These are phyloP conservation scores for Cydia splendana DNA, from an alignment of 1,140 invertebrate species.

Conservation along the genomic window DNA sequence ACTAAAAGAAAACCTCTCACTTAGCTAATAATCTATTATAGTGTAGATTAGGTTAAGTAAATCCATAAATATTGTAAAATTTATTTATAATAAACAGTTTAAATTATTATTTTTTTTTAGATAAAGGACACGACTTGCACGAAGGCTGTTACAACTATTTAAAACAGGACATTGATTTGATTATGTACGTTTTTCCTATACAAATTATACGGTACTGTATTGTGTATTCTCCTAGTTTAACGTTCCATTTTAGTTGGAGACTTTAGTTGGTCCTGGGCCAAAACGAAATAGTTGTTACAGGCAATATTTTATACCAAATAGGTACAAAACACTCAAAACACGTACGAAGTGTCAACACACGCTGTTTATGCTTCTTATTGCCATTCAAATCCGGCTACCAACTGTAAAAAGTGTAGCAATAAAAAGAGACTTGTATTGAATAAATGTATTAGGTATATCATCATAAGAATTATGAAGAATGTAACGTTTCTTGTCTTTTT, in stretches of 20 bases:
- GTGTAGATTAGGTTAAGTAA: too few species aligned
- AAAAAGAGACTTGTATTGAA: slow-evolving; percentile 8
- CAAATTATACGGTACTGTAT: too few species aligned
- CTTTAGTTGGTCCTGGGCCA: not conserved
- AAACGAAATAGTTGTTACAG: not conserved
- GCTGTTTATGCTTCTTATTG: slow-evolving; percentile 15
- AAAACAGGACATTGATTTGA: too few species aligned
- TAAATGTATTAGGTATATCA: not conserved
- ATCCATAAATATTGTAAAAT: too few species aligned
- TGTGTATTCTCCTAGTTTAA: not conserved
- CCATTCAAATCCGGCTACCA: slow-evolving; percentile 1
- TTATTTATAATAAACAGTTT: too few species aligned
- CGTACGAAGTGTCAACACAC: slow-evolving; percentile 18
- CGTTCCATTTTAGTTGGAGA: not conserved
- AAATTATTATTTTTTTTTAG: too few species aligned
- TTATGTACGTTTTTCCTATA: too few species aligned
- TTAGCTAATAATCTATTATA: too few species aligned
- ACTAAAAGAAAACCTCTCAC: too few species aligned
- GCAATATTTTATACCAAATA: not conserved
- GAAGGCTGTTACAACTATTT: too few species aligned
- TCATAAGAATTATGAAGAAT: not conserved
- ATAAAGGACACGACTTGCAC: too few species aligned
- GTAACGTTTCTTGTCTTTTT: not conserved
- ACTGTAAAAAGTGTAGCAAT: slow-evolving; percentile 15
- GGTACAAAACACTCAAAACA: slow-evolving; percentile 17